phyloP scores from a whole-genome alignment of 2,888 invertebrate genomes.

The Incurvaria masculella region DNA sequence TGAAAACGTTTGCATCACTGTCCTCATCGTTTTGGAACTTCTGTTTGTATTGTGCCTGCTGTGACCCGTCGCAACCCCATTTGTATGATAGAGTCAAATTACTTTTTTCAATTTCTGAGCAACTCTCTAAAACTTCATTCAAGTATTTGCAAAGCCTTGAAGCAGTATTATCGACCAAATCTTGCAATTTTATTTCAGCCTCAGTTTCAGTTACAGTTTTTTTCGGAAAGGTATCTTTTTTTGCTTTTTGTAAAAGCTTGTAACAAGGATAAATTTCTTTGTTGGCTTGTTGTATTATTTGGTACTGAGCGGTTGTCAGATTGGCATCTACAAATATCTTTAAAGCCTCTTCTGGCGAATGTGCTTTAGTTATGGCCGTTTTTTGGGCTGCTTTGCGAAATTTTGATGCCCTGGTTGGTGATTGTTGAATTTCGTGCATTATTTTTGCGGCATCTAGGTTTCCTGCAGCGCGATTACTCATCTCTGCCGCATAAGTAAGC shows the following conservation, averaged over 20 bases:
- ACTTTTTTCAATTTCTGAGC: no score
- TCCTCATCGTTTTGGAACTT: no score
- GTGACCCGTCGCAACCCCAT: no score
- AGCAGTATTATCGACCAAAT: slow-evolving; percentile 6
- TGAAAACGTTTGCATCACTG: no score
- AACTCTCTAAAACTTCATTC: no score
- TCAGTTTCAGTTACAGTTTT: slow-evolving; percentile 2
- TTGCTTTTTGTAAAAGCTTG: slow-evolving; percentile 3
- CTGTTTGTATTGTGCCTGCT: no score
- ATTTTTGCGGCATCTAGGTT: slow-evolving; percentile 1
- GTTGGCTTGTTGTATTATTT: slow-evolving; percentile 5
- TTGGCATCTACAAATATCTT: slow-evolving; percentile 4
- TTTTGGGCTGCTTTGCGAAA: slow-evolving; percentile 3
- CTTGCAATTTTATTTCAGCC: slow-evolving; percentile 6
- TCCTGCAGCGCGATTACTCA: slow-evolving; percentile 4
- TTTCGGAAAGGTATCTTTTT: slow-evolving; percentile 6
- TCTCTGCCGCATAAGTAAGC: slow-evolving; percentile 7
- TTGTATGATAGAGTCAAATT: no score
- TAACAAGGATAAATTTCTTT: slow-evolving; percentile 4
- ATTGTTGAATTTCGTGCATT: slow-evolving; percentile 4
- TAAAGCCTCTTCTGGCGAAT: slow-evolving; percentile 2
- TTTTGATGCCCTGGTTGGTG: slow-evolving; percentile 5
- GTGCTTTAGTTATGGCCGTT: neutral
- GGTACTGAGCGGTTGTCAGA: slow-evolving; percentile 3
- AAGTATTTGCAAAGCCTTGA: no score